Evolutionary conservation across 2,797 vertebrate genomes (phyloP), one percentile per base, ranked within the genome.

Genomic region (Siniperca scherzeri): DNA sequence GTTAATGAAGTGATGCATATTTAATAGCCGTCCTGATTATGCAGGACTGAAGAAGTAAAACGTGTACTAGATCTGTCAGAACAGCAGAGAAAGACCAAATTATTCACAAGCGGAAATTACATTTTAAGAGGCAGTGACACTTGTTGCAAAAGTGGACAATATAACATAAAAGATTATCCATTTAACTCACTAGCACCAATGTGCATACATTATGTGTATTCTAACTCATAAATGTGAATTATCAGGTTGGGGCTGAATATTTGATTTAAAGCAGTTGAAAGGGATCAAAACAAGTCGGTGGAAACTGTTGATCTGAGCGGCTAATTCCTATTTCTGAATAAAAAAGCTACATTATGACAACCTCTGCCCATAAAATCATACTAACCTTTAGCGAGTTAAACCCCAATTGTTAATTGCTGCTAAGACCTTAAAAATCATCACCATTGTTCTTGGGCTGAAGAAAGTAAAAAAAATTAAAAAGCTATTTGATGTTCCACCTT

Each of bases 1-100:
- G 21, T 48, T 69, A 82, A 82, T 83, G 30, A 77, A 64, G 50
- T 27, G 33, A 74, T 79, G 42, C 62, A 64, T 76, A 81, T 83
- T 69, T 57, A 78, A 52, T 30, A 61, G 36, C 27, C 0, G 0
- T 6, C 21, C 40, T 42, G 21, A 53, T 61, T 71, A 55, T 75
- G 36, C 44, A 52, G 16, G 17, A 36, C 42, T 30, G 14, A 33
- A 10, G 53, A 46, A 5, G n/a, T 11, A 17, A 72, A 59, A 61
- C 10, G 21, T 69, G 42, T 12, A 11, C 64, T 12, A 14, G 27
- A 66, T 70, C 25, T 55, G 7, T 65, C 42, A 65, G 59, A 57
- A 46, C 21, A 70, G 4, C 57, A 14, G 46, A 61, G 21, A 61
- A 22, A 22, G 38, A 53, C 9, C 7, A 3, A 56, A 59, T 64